These are phyloP conservation scores for Cinara cedri DNA, from an alignment of 2,888 invertebrate genomes.

Conservation along the genomic window DNA sequence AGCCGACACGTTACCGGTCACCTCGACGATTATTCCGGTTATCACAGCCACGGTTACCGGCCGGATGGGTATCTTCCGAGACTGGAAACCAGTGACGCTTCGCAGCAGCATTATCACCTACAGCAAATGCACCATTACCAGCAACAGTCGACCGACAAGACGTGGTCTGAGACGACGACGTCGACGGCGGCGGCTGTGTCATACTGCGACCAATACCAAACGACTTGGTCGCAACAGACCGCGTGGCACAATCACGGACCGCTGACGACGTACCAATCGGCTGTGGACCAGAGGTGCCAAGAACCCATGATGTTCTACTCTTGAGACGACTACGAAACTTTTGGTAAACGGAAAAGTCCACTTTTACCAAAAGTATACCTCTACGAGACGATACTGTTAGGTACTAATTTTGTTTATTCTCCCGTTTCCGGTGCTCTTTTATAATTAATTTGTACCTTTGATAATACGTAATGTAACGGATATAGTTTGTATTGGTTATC, in stretches of 20 bases:
- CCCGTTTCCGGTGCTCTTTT: background rate
- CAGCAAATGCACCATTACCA: background rate
- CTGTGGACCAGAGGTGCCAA: slow-evolving; percentile 22
- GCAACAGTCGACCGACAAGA: background rate
- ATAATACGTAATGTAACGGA: no score
- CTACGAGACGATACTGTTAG: no score
- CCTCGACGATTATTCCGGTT: background rate
- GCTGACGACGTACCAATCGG: slow-evolving; percentile 9
- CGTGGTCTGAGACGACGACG: slow-evolving; percentile 11
- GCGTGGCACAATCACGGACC: slow-evolving; percentile 44
- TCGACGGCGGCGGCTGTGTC: no score
- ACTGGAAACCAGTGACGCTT: background rate
- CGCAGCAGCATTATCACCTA: background rate
- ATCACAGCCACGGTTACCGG: slow-evolving; percentile 3
- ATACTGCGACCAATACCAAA: background rate
- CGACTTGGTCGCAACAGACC: slow-evolving; percentile 32
- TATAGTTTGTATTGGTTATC: no score
- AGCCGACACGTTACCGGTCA: background rate
- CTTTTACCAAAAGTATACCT: background rate
- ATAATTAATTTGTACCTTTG: no score
- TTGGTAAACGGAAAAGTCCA: background rate
- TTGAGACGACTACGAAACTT: slow-evolving; percentile 1
- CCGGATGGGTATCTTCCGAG: slow-evolving; percentile 14
- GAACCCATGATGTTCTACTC: slow-evolving; percentile 50
- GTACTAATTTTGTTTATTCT: background rate